Percentiles rank a stretch among this genome's conserved stretches.
Conservation (phyloP, 2,113 vertebrate species). For the Grantiella picta region DNA sequence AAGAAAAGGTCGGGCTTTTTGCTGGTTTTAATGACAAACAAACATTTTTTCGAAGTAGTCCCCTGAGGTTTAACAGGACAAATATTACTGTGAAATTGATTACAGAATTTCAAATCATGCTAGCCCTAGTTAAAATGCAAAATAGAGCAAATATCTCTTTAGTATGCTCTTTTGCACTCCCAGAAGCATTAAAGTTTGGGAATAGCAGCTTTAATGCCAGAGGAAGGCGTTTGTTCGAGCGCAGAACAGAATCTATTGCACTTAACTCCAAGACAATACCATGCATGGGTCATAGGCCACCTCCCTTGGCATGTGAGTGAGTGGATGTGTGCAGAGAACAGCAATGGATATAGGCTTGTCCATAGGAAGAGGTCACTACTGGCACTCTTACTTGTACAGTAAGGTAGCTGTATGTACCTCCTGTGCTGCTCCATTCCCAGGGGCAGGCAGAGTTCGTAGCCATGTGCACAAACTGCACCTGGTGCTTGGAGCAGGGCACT, state of each 20-base stretch:
- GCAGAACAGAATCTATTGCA: background rate
- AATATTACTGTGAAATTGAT: background rate
- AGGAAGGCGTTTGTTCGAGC: background rate
- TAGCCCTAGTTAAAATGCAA: background rate
- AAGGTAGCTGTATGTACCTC: background rate
- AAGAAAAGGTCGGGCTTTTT: background rate
- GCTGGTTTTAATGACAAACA: background rate
- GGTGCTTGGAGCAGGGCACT: background rate
- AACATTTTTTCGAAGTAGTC: background rate
- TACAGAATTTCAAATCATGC: background rate
- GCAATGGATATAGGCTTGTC: background rate
- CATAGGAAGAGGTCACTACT: background rate
- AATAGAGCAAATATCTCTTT: background rate
- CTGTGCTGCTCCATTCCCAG: background rate
- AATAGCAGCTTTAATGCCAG: background rate
- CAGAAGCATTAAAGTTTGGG: background rate
- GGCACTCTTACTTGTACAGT: background rate
- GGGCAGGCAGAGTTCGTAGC: background rate
- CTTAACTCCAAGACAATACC: background rate
- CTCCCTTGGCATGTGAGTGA: background rate
- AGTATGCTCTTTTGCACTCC: background rate
- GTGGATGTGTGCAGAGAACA: background rate
- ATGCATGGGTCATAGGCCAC: background rate
- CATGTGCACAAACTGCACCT: accelerated
- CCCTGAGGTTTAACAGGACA: background rate